Evolutionary conservation across 1,140 invertebrate species (phyloP), one percentile per base, ranked within the genome.

Genomic region (Drosophila paulistorum): DNA sequence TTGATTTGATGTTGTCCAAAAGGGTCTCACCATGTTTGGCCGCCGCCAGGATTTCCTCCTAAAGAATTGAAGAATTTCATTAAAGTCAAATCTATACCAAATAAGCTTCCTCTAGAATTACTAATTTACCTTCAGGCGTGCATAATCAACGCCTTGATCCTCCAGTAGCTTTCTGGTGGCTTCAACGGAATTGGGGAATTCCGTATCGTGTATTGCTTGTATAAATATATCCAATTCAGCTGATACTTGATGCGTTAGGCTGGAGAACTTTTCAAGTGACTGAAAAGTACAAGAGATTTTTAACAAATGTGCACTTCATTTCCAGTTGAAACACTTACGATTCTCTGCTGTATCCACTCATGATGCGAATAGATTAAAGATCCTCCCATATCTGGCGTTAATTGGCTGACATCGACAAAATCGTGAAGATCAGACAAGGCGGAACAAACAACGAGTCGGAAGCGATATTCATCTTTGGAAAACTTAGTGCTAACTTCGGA

Each of bases 291-390:
- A 51, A 5, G 6, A n/a, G 23, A 11, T 64, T 33, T 76, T 69
- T 17, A 73, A 63, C 13, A 37, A 30, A 10, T 51, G 10, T 23
- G 20, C 6, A 0, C 30, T 45, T 26, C 3, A 20, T 20, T 30
- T 42, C 7, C 10, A 42, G 26, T 51, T 26, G 57, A 54, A 71
- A 94, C 71, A 94, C 95, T 95, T 93, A 99, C 98, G 92, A 98
- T 96, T 94, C 98, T 94, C 92, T 99, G 97, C 84, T 98, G 96
- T 91, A 99, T 98, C 98, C 98, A 99, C 85, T 98, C 97, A 59
- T 96, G 95, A 93, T 99, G 97, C 78, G 97, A 97, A 93, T 99
- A 99, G 33, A 96, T 94, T 63, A 99, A 93, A 71, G 95, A 94
- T 7, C 98, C 98, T 4, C 97, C 97, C 48, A 99, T 94, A 91